Conservation (phyloP, 2,888 invertebrate genomes). For the Caenorhabditis japonica region DNA sequence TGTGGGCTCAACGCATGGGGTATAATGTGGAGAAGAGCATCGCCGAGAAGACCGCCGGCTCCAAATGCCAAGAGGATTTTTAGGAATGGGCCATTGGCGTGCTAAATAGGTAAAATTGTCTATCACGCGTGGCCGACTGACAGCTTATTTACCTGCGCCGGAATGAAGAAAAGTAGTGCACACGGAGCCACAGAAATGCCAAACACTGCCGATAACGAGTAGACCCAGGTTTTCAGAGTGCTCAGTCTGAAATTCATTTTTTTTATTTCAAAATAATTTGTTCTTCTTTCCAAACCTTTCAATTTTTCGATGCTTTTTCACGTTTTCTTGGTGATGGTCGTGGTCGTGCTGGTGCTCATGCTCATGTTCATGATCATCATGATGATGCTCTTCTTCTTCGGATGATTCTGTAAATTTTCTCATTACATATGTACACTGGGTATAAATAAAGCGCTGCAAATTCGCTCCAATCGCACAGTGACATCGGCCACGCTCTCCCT, state of each 20-base stretch:
- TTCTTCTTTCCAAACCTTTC: not conserved
- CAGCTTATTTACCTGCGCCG: constrained; percentile 83
- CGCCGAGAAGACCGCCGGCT: constrained; percentile 89
- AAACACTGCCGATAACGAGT: constrained; percentile 83
- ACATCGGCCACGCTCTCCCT: no score
- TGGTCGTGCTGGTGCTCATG: constrained; percentile 78
- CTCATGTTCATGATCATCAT: constrained; percentile 76
- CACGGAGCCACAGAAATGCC: constrained; percentile 95
- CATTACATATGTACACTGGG: no score
- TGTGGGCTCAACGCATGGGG: constrained; percentile 85
- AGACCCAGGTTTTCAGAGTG: constrained; percentile 61
- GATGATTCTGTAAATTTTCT: not conserved
- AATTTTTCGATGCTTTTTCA: constrained; percentile 1
- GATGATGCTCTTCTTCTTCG: constrained; percentile 9
- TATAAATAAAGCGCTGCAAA: no score
- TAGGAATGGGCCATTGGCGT: constrained; percentile 85
- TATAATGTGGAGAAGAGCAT: constrained; percentile 97
- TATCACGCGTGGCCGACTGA: no score
- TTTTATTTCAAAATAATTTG: not conserved
- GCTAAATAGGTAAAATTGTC: constrained; percentile 78
- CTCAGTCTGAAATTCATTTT: constrained; percentile 5
- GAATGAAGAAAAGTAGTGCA: constrained; percentile 91
- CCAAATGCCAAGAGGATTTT: constrained; percentile 90
- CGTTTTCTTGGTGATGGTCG: constrained; percentile 22
- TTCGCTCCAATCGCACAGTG: no score